A percentile compares a stretch with the other conserved stretches of the same genome.
phyloP scores from a whole-genome alignment of 2,797 vertebrate genomes.

The Geotria australis region DNA sequence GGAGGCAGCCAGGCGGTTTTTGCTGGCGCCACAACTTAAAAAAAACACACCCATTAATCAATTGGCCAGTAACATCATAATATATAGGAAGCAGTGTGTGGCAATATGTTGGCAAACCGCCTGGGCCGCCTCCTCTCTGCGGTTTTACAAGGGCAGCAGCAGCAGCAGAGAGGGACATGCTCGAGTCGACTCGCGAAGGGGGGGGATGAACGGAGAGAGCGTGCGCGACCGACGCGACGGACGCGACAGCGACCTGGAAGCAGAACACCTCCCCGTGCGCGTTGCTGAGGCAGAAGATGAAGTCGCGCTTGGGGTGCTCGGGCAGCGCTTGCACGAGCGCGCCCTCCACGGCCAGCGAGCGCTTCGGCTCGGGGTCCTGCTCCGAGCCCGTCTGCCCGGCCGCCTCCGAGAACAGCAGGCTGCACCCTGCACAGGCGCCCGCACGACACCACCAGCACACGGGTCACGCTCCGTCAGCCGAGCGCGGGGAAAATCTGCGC shows the following conservation, averaged over 20 bases:
- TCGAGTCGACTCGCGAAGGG: too few species aligned
- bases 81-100: too few species aligned
- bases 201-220: too few species aligned
- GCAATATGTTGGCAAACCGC: too few species aligned
- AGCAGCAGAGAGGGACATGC: too few species aligned
- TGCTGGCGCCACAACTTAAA: too few species aligned
- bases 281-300: conserved; percentile 84
- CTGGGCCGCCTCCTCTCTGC: too few species aligned
- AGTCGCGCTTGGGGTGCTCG: conserved; percentile 73
- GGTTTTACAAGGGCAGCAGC: too few species aligned
- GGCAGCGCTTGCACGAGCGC: conserved; percentile 64
- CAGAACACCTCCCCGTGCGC: conserved; percentile 61
- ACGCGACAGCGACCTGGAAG: conserved; percentile 34
- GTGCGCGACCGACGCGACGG: too few species aligned
- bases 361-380: conserved; percentile 34
- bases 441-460: neutral
- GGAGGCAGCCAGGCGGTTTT: too few species aligned
- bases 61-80: too few species aligned
- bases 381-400: conserved; percentile 38
- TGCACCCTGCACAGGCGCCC: conserved; percentile 25
- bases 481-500: neutral
- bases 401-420: conserved; percentile 57
- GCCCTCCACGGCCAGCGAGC: conserved; percentile 53
- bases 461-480: neutral
- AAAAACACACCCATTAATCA: too few species aligned